These are phyloP conservation scores for Mus pahari DNA, from an alignment of 2,113 vertebrate species.

Conservation along the genomic window DNA sequence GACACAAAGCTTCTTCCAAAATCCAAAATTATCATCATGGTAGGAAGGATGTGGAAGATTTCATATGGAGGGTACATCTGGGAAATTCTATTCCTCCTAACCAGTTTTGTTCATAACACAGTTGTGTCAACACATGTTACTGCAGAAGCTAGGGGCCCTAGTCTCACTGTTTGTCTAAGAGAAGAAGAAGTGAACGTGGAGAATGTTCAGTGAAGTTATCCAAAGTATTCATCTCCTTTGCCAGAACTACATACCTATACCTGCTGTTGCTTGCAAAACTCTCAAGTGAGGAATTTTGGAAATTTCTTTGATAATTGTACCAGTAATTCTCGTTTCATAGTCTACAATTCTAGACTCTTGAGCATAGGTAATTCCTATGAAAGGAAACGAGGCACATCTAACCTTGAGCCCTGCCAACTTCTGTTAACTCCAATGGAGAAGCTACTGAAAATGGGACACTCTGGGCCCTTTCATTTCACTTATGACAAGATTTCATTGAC, in stretches of 20 bases:
- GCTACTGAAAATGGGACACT: too few relatives aligned
- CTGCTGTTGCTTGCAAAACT: neutral
- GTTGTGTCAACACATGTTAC: neutral
- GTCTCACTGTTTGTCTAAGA: neutral
- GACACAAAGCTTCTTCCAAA: neutral
- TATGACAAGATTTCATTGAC: too few relatives aligned
- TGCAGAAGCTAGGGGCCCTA: neutral
- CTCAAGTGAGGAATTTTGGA: too few relatives aligned
- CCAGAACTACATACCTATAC: neutral
- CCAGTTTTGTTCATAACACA: neutral
- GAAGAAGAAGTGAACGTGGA: neutral
- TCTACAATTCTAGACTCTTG: too few relatives aligned
- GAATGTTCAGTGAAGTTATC: neutral
- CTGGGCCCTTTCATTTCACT: too few relatives aligned
- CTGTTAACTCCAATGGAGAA: too few relatives aligned
- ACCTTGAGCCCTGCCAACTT: too few relatives aligned
- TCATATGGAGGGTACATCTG: neutral
- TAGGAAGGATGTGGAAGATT: neutral
- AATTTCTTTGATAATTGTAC: too few relatives aligned
- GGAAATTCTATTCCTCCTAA: neutral
- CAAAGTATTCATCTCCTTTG: constrained; percentile 29
- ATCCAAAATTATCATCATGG: neutral
- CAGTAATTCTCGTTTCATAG: too few relatives aligned
- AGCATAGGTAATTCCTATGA: too few relatives aligned
- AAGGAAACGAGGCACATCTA: too few relatives aligned